Base-by-base conservation (phyloP, 2,888 invertebrate genomes). In the Cryptus viduatorius region DNA sequence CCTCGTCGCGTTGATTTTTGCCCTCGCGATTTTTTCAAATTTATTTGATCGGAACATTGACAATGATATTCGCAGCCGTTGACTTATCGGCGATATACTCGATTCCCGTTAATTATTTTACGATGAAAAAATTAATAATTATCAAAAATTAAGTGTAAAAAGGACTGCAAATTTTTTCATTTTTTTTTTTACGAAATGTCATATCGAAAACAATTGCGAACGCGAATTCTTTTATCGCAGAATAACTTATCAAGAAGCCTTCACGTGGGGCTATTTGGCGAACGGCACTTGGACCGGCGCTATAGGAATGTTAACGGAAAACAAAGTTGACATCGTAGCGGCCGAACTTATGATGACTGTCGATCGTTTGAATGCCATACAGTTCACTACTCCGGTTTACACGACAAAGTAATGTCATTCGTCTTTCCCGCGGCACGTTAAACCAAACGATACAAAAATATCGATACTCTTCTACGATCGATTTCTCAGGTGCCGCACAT, bases 351-450 rank as follows among this genome's bases (percentile, higher is more conserved):
- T 91, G 69, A 93, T 94, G 92, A 93, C 92, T 0, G 75, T 86
- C 1, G 91, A 90, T 46, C 88, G 93, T 77, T 65, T 93, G 29
- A 88, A 91, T 0, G 89, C 86, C 12, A 82, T 93, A 1, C 88
- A 91, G 56, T 94, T 92, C 76, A 93, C 93, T 12, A 92, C 91
- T 1, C 93, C 94, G 1, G 86, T 94, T 24, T 93, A 91, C 50
- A 87, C 92, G 3, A 90, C 93, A 0, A 93, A 91, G 93, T 92
- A 88, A 72, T 37, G 50, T 44, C 61, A 56, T 44, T 53, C 12
- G 24, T 67, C n/a, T 37, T 7, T 31, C 37, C 16, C 59, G 8
- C 14, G 14, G 46, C 2, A 12, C n/a, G 24, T 12, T 59, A 14
- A 24, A 46, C 8, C 37, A 7, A 37, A 7, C 7, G 8, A 37